phyloP scores from a whole-genome alignment of 2,797 vertebrate species.

The Enteromius unitaeniatus region DNA sequence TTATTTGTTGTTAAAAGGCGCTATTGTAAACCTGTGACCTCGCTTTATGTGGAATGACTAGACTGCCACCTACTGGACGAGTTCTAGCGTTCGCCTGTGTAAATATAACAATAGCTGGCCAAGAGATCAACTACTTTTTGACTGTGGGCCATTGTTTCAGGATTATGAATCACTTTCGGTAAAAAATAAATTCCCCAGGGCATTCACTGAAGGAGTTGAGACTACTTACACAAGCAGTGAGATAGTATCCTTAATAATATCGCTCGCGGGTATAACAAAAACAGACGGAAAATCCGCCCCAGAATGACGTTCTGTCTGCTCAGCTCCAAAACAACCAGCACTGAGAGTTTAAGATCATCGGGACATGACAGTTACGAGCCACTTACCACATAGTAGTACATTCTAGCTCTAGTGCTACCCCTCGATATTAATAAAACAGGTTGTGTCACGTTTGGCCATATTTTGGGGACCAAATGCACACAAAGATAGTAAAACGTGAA shows the following conservation, averaged over 20 bases:
- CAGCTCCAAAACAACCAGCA: background rate
- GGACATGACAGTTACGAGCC: constrained; percentile 34
- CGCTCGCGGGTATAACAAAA: constrained; percentile 21
- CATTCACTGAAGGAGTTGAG: background rate
- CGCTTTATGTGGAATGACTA: background rate
- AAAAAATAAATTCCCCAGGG: background rate
- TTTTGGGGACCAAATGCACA: background rate
- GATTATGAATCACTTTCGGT: constrained; percentile 1
- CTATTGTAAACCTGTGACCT: background rate
- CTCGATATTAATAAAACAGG: background rate
- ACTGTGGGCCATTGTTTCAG: background rate
- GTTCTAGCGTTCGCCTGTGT: no score
- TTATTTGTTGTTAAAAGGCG: constrained; percentile 23
- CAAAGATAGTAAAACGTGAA: background rate
- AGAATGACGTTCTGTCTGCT: constrained; percentile 40
- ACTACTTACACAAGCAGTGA: constrained; percentile 7
- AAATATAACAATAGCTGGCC: background rate
- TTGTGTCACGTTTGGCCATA: background rate
- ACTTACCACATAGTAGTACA: background rate
- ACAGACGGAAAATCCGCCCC: constrained; percentile 38
- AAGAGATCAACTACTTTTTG: background rate
- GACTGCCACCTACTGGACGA: constrained; percentile 35
- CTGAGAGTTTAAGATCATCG: constrained; percentile 15
- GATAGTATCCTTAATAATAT: constrained; percentile 12
- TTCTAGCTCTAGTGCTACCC: background rate